These are phyloP conservation scores for Dendronephthya gigantea DNA, from an alignment of 64 coral and sea anemone genomes.

Conservation along the genomic window DNA sequence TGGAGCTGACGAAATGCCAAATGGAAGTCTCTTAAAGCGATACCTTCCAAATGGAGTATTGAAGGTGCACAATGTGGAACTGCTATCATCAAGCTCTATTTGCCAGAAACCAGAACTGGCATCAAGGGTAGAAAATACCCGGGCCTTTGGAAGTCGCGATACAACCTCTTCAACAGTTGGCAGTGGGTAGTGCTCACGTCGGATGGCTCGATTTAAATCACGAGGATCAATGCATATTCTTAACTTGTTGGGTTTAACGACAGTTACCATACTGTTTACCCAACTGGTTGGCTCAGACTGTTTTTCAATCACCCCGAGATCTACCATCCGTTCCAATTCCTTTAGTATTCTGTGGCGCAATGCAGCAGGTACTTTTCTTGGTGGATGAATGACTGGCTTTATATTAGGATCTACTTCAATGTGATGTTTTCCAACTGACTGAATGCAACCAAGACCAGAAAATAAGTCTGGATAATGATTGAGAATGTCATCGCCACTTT, in stretches of 20 bases:
- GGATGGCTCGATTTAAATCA: conserved; percentile 33
- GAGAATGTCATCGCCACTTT: background rate
- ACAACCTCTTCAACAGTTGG: conserved; percentile 37
- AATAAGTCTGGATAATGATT: background rate
- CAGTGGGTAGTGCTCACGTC: conserved; percentile 30
- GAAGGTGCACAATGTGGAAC: conserved; percentile 24
- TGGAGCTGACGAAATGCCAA: conserved; percentile 17
- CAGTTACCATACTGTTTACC: conserved; percentile 7
- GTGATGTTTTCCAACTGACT: background rate
- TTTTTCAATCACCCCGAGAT: background rate
- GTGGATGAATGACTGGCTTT: background rate
- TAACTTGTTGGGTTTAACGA: conserved; percentile 18
- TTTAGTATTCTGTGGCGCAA: conserved; percentile 17
- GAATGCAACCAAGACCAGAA: background rate
- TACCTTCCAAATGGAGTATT: conserved; percentile 38
- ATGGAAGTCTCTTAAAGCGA: conserved; percentile 21
- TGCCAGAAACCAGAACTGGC: conserved; percentile 40
- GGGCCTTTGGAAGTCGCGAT: conserved; percentile 3
- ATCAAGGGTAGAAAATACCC: conserved; percentile 33
- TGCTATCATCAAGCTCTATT: conserved; percentile 31
- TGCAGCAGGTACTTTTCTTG: background rate
- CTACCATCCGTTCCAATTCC: background rate
- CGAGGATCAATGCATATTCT: conserved; percentile 42
- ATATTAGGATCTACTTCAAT: background rate
- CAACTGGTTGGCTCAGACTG: conserved; percentile 17